phyloP scores from a whole-genome alignment of 2,113 vertebrate genomes.

The Sialia sialis region DNA sequence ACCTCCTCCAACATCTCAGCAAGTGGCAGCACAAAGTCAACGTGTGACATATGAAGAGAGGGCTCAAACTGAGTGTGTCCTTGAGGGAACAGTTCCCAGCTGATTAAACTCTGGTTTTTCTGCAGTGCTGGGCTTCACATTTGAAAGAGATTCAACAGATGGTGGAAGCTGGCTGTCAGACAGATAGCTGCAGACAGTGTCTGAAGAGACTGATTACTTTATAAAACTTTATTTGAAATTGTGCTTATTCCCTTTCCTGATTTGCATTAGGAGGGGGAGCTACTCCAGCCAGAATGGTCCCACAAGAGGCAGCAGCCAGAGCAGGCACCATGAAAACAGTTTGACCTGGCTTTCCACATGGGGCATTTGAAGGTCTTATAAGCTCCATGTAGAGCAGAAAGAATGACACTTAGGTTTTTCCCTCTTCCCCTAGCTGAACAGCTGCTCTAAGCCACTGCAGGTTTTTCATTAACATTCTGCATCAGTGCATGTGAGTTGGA shows the following conservation, averaged over 20 bases:
- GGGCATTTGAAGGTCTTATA: conserved; percentile 30
- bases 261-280: neutral
- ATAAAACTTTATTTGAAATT: neutral
- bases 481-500: neutral
- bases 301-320: neutral
- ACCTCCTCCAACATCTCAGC: conserved; percentile 53
- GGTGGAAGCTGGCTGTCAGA: neutral
- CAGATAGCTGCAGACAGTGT: neutral
- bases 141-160: neutral
- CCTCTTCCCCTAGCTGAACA: neutral
- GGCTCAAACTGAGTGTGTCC: neutral
- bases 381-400: neutral
- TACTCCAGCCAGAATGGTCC: neutral
- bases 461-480: neutral
- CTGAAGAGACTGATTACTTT: conserved; percentile 22
- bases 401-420: neutral
- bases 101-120: neutral
- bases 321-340: neutral
- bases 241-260: conserved; percentile 3
- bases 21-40: conserved; percentile 43
- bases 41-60: conserved; percentile 70
- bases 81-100: neutral
- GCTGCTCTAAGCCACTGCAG: neutral
- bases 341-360: conserved; percentile 7
- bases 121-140: neutral